Evolutionary conservation across 2,797 vertebrate genomes (phyloP).

Genomic region (Chiroxiphia lanceolata): DNA sequence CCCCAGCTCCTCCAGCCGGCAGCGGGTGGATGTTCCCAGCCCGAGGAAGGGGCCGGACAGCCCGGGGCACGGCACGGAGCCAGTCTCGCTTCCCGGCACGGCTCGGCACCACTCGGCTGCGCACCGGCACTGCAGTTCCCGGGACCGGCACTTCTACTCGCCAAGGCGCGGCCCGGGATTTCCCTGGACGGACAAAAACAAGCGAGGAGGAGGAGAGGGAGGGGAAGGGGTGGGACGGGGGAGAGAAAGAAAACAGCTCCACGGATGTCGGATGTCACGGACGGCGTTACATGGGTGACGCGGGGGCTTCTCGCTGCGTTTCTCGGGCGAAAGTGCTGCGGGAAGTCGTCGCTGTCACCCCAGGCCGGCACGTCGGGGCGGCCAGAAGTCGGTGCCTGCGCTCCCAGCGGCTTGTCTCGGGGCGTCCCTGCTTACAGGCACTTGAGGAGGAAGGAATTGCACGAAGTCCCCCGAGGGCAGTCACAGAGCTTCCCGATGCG

Average conservation of each 20-base stretch:
- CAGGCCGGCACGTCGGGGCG: not conserved
- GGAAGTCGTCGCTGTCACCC: not conserved
- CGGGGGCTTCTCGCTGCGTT: conserved; percentile 7
- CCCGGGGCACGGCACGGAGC: not conserved
- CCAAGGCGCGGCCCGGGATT: not conserved
- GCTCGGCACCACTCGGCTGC: not conserved
- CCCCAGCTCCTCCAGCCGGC: not conserved
- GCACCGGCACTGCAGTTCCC: not conserved
- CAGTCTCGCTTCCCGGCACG: not conserved
- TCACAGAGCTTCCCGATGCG: conserved; percentile 83
- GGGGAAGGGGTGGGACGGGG: not conserved
- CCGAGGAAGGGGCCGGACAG: not conserved
- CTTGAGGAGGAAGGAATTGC: conserved; percentile 82
- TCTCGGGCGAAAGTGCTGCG: conserved; percentile 12
- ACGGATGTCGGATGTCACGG: conserved; percentile 44
- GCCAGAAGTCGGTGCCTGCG: not conserved
- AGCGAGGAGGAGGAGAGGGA: not conserved
- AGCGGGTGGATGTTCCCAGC: not conserved
- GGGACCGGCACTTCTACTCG: not conserved
- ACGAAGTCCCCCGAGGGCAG: conserved; percentile 81
- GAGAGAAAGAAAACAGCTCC: conserved; percentile 9
- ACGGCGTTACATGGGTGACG: conserved; percentile 27
- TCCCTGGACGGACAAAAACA: conserved; percentile 27
- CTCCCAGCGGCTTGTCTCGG: not conserved
- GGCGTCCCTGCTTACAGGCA: conserved; percentile 69